phyloP scores from a whole-genome alignment of 2,797 vertebrate genomes.

The Pachyuromys duprasi region DNA sequence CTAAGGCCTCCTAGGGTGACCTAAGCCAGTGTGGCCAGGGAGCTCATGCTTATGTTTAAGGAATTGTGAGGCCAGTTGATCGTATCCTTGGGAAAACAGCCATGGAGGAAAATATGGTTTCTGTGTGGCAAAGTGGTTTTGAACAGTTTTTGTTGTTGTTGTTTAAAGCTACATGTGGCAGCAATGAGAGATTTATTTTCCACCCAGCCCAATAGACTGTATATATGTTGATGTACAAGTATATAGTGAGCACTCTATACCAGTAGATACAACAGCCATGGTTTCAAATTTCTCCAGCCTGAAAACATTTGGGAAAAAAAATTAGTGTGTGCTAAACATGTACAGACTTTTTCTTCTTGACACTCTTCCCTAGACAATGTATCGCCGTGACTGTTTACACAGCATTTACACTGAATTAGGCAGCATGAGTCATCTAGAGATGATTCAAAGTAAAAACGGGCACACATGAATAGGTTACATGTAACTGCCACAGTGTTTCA shows the following conservation, averaged over 20 bases:
- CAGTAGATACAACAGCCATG: not conserved
- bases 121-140: not conserved
- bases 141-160: not conserved
- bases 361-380: not conserved
- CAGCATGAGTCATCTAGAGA: not conserved
- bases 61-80: not conserved
- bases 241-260: no score
- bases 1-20: not conserved
- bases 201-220: not conserved
- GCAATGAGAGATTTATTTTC: not conserved
- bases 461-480: not conserved
- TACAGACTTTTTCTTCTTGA: not conserved
- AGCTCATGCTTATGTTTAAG: not conserved
- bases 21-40: not conserved
- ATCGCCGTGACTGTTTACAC: not conserved
- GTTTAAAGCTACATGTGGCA: not conserved
- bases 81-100: not conserved
- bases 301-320: not conserved
- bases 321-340: not conserved
- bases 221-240: not conserved
- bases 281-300: not conserved
- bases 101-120: constrained; percentile 14
- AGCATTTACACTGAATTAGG: not conserved
- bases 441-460: not conserved
- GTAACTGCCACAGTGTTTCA: not conserved